Conservation (phyloP, 2,888 invertebrate species). For the Aleiodes leptofemur region DNA sequence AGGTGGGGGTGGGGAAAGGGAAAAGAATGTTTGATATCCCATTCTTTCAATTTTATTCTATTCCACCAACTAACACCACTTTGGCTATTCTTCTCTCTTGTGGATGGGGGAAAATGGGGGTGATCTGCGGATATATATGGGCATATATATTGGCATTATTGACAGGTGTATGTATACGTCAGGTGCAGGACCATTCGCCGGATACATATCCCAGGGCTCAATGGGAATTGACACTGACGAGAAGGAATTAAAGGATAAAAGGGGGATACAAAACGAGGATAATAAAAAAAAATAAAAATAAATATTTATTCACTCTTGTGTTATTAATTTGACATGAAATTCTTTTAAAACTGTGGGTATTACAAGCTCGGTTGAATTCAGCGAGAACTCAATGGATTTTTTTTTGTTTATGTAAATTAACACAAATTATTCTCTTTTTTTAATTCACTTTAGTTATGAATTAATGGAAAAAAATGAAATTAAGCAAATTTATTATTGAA, state of each 20-base stretch:
- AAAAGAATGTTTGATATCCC: constrained; percentile 14
- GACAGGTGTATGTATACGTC: constrained; percentile 33
- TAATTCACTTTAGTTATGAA: neutral
- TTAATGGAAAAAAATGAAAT: neutral
- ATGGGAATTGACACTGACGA: constrained; percentile 30
- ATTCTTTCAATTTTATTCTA: constrained; percentile 38
- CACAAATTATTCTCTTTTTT: too few relatives aligned
- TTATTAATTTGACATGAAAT: constrained; percentile 20
- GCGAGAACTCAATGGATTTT: too few relatives aligned
- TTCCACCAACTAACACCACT: constrained; percentile 5
- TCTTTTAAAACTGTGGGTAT: neutral
- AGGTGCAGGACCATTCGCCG: constrained; percentile 22
- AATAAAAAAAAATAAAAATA: neutral
- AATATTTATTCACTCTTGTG: neutral
- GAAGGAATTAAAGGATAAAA: constrained; percentile 27
- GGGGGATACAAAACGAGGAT: neutral
- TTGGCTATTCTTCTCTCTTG: constrained; percentile 5
- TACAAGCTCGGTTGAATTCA: too few relatives aligned
- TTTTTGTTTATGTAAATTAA: too few relatives aligned
- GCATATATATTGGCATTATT: constrained; percentile 31
- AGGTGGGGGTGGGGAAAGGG: neutral
- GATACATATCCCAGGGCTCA: constrained; percentile 9
- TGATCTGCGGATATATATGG: constrained; percentile 19
- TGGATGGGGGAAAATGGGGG: constrained; percentile 5
- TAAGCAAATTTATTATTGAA: neutral